phyloP scores from a whole-genome alignment of 1,140 invertebrate species.

The Orussus abietinus region DNA sequence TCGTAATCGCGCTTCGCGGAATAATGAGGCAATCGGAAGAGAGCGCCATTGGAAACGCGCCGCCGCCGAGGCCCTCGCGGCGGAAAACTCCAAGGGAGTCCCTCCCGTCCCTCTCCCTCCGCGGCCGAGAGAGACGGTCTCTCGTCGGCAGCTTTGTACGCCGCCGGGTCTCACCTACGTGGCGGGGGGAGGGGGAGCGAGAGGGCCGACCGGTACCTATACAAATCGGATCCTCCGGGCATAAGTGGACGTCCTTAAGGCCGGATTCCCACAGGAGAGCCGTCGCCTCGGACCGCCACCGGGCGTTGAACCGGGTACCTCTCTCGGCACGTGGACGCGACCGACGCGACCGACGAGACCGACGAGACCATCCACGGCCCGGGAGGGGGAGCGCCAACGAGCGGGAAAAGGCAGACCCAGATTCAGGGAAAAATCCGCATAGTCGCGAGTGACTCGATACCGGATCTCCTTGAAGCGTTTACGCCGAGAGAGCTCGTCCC shows the following conservation, averaged over 20 bases:
- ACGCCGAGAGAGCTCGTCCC: slow-evolving; percentile 20
- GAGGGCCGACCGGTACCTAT: slow-evolving; percentile 22
- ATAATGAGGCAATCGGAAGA: slow-evolving; percentile 34
- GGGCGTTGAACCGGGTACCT: slow-evolving; percentile 22
- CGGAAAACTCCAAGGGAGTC: too few relatives aligned
- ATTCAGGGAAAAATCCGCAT: slow-evolving; percentile 31
- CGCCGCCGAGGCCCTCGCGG: slow-evolving; percentile 1
- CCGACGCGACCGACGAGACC: slow-evolving; percentile 1
- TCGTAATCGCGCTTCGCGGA: slow-evolving; percentile 41
- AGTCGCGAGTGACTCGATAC: slow-evolving; percentile 32
- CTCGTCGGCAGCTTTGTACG: slow-evolving; percentile 52
- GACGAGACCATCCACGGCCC: slow-evolving; percentile 5
- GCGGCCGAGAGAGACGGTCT: too few relatives aligned
- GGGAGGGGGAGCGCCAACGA: slow-evolving; percentile 12
- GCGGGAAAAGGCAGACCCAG: slow-evolving; percentile 17
- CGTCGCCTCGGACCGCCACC: slow-evolving; percentile 15
- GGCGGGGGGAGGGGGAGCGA: slow-evolving; percentile 12
- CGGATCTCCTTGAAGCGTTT: slow-evolving; percentile 39
- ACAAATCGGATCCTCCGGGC: slow-evolving; percentile 40
- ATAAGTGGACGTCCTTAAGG: slow-evolving; percentile 33
- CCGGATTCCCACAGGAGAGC: slow-evolving; percentile 28
- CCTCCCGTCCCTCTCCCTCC: too few relatives aligned
- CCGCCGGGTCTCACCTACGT: slow-evolving; percentile 51
- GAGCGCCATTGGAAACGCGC: slow-evolving; percentile 5
- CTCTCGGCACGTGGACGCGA: not conserved